Base-by-base conservation (phyloP, 2,113 vertebrate species). In the Semnornis frantzii region DNA sequence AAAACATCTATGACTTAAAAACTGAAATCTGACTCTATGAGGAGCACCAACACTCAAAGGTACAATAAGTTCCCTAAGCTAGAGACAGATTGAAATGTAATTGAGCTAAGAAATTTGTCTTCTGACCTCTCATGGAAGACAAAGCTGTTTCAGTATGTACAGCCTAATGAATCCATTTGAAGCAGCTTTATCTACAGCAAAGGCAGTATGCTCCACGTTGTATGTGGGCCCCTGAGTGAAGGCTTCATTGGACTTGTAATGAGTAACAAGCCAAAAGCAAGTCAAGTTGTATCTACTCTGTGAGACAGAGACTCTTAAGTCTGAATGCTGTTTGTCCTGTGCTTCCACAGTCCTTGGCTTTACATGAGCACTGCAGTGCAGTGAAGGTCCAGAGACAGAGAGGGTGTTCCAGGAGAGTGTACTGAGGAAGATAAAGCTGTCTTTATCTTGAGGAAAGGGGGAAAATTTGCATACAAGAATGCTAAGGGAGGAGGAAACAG, bases 291-390 rank as follows among this genome's bases (percentile, higher is more conserved):
- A 23, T 34, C n/a, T 77, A 34, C 25, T 12, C 7, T 59, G 3
- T 55, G 31, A 12, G 8, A 27, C 13, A 42, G 44, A 46, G 44
- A 5, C 17, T 58, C 5, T 34, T 34, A 42, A 54, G n/a, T 17
- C 39, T 66, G 24, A 59, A 21, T 12, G n/a, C 10, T 63, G n/a
- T 33, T 73, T 68, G 30, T 59, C 34, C 16, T 23, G 12, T 34
- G 4, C 33, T 24, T 46, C 24, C 48, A 57, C 17, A 34, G 44
- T 23, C 15, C 28, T 48, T 69, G 37, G 30, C 10, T 85, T 1
- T 33, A 0, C 0, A 1, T 28, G 59, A 50, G 33, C 25, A 6
- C 6, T 30, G 44, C n/a, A 25, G 6, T 10, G 16, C 14, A 44
- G 12, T 4, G 21, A 46, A 77, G 42, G 16, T 42, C 25, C n/a